A percentile compares a stretch with the other conserved stretches of the same genome.
Evolutionary conservation across 1,140 invertebrate species (phyloP).

Genomic region (Cotesia glomerata): DNA sequence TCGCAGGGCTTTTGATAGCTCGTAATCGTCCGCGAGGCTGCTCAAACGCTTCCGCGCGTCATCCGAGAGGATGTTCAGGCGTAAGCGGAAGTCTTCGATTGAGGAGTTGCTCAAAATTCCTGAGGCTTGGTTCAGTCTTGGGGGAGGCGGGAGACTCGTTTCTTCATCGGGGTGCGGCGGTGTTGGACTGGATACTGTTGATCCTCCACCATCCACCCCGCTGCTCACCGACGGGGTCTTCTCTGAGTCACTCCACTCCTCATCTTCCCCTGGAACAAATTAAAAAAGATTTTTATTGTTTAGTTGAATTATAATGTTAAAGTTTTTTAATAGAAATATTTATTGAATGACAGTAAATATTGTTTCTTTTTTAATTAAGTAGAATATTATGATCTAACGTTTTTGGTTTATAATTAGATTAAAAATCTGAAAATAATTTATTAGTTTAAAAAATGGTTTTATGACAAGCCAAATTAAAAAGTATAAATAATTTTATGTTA

Average conservation of each 20-base stretch:
- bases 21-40: conserved; percentile 55
- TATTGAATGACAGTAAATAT: background rate
- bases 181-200: conserved; percentile 56
- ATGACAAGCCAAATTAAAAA: too few species aligned
- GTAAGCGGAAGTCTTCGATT: conserved; percentile 52
- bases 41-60: conserved; percentile 54
- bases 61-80: conserved; percentile 54
- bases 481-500: too few species aligned
- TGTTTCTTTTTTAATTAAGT: background rate
- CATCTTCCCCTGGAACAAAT: conserved; percentile 59
- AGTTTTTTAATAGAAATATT: background rate
- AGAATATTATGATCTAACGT: too few species aligned
- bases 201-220: conserved; percentile 57
- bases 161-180: conserved; percentile 51
- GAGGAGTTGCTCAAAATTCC: conserved; percentile 39
- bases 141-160: conserved; percentile 48
- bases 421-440: too few species aligned
- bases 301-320: too few species aligned
- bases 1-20: conserved; percentile 36
- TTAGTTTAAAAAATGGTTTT: too few species aligned
- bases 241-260: conserved; percentile 63
- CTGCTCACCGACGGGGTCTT: conserved; percentile 62
- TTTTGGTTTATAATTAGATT: too few species aligned
- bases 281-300: background rate
- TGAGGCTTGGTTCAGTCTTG: conserved; percentile 45